Evolutionary conservation across 2,888 invertebrate species (phyloP).

Genomic region (Willowsia nigromaculata): DNA sequence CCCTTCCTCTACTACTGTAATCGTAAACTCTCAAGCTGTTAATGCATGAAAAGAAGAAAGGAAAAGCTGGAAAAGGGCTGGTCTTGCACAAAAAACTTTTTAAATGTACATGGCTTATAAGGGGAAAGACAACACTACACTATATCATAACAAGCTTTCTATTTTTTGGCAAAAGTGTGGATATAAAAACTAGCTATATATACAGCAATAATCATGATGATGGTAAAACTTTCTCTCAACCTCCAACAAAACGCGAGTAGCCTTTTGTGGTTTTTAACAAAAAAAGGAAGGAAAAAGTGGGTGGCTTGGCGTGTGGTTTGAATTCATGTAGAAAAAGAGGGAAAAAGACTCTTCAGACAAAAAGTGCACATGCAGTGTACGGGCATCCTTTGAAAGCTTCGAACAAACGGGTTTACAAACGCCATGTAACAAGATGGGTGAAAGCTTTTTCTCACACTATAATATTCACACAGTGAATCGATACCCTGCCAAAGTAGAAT

Average conservation of each 20-base stretch:
- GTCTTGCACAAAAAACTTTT: slow-evolving; percentile 14
- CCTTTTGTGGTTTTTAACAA: slow-evolving; percentile 51
- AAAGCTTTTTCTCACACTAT: slow-evolving; percentile 39
- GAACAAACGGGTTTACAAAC: neutral
- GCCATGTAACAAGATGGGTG: neutral
- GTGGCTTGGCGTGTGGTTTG: neutral
- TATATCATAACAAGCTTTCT: neutral
- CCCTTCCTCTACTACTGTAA: neutral
- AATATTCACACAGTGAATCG: slow-evolving; percentile 8
- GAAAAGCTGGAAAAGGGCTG: slow-evolving; percentile 7
- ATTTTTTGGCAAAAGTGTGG: slow-evolving; percentile 27
- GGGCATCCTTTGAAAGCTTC: neutral
- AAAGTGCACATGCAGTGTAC: neutral
- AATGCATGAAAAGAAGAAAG: neutral
- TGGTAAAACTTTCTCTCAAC: neutral
- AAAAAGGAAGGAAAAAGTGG: slow-evolving; percentile 28
- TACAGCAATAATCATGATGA: neutral
- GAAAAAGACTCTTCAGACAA: slow-evolving; percentile 33
- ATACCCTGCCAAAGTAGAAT: slow-evolving; percentile 38
- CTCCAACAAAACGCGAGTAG: neutral
- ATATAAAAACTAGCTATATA: neutral
- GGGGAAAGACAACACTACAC: neutral
- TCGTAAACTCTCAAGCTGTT: neutral
- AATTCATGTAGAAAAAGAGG: neutral
- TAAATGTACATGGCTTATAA: neutral